Evolutionary conservation across 2,113 vertebrate species (phyloP).

Genomic region (Phyllostomus discolor): DNA sequence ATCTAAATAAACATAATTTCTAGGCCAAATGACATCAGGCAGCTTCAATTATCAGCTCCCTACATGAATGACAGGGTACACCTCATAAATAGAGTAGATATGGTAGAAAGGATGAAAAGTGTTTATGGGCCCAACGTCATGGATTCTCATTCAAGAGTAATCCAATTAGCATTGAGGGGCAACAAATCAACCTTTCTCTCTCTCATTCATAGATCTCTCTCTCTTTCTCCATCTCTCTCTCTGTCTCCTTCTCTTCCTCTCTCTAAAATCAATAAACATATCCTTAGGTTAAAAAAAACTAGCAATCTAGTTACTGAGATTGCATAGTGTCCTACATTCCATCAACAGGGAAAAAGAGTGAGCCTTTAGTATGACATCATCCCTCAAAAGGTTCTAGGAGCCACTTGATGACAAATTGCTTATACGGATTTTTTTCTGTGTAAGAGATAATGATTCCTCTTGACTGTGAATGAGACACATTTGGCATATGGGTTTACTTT

Average conservation of each 20-base stretch:
- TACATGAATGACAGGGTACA: not conserved
- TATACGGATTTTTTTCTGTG: not conserved
- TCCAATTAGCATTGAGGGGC: no score
- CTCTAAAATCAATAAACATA: no score
- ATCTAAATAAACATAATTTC: not conserved
- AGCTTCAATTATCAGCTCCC: not conserved
- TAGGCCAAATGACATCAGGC: not conserved
- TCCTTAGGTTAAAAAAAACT: not conserved
- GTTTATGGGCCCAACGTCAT: not conserved
- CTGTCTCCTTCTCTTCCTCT: no score
- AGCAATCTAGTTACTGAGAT: not conserved
- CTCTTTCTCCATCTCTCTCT: no score
- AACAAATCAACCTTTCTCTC: no score
- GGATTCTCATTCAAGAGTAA: not conserved
- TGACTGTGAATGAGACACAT: not conserved
- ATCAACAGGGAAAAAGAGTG: not conserved
- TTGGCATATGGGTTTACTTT: not conserved
- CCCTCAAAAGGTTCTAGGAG: not conserved
- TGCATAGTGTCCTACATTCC: not conserved
- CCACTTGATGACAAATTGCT: not conserved
- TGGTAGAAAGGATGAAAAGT: not conserved
- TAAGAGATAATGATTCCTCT: not conserved
- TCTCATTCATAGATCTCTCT: no score
- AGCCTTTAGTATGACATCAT: not conserved
- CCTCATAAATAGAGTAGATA: not conserved